Percentiles rank a stretch among this genome's conserved stretches.
phyloP scores from a whole-genome alignment of 2,888 invertebrate species.

The Brachypalpus laphriformis region DNA sequence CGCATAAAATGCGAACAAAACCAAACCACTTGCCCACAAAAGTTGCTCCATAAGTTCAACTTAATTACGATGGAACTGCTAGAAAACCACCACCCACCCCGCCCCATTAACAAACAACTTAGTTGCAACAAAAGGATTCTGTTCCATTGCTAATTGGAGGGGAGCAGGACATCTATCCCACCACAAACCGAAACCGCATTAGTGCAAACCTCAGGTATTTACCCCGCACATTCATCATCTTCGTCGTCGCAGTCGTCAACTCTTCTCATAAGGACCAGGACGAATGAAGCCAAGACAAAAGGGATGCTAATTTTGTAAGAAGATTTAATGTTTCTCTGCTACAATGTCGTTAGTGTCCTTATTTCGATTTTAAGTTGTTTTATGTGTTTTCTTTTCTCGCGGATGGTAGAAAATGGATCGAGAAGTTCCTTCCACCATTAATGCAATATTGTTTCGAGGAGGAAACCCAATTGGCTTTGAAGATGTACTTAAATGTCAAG shows the following conservation, averaged over 20 bases:
- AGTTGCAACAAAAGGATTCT: slow-evolving; percentile 68
- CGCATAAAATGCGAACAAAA: slow-evolving; percentile 32
- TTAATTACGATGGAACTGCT: slow-evolving; percentile 34
- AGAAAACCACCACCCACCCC: slow-evolving; percentile 6
- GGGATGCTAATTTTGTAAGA: slow-evolving; percentile 43
- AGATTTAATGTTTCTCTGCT: slow-evolving; percentile 54
- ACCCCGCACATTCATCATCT: slow-evolving; percentile 48
- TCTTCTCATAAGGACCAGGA: slow-evolving; percentile 3
- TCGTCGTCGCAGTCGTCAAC: slow-evolving; percentile 11
- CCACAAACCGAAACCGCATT: slow-evolving; percentile 71
- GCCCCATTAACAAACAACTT: slow-evolving; percentile 55
- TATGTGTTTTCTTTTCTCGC: slow-evolving; percentile 52
- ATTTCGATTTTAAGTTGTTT: slow-evolving; percentile 66
- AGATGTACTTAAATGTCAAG: slow-evolving; percentile 49
- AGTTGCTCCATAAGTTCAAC: slow-evolving; percentile 59
- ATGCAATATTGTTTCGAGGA: slow-evolving; percentile 47
- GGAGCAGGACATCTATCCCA: slow-evolving; percentile 59
- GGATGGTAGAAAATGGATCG: slow-evolving; percentile 19
- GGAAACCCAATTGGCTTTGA: slow-evolving; percentile 48
- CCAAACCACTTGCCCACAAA: slow-evolving; percentile 65
- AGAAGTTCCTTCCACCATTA: slow-evolving; percentile 18
- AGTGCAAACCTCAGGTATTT: slow-evolving; percentile 72
- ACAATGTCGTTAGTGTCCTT: slow-evolving; percentile 72
- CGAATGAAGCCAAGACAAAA: background rate
- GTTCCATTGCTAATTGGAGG: slow-evolving; percentile 66